Base-by-base conservation (phyloP, 2,113 vertebrate genomes). In the Ascaphus truei region DNA sequence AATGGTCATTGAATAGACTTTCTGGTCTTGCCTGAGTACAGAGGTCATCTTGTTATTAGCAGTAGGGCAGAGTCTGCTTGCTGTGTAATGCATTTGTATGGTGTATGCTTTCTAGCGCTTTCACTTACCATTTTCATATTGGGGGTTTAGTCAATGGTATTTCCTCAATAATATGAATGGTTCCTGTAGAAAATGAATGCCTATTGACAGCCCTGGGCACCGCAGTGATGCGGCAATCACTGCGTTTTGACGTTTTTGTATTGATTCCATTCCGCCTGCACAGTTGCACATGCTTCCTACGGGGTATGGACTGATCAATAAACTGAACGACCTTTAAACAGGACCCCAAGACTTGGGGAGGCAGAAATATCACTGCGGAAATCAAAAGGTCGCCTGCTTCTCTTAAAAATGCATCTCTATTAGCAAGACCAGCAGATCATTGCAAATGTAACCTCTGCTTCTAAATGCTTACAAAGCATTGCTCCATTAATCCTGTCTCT, bases 281-380 rank as follows among this genome's bases (percentile, higher is more conserved):
- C 56, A 61, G 55, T 51, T 22, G 45, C 67, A 61, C 67, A 30
- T 52, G 45, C 25, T 52, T 33, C 33, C 34, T 39, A 41, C 56
- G 34, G 55, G 8, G 7, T 9, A 51, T 52, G 26, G 30, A 33
- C 22, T 52, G 34, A 60, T 71, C 67, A 22, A 71, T 71, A 52
- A 22, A 29, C 45, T 37, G 7, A 61, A 61, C 33, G 67, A 71
- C 67, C 67, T 61, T 71, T 60, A 71, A 55, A 31, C 11, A 27
- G 34, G 56, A 71, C 56, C 67, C 67, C 67, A 52, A 57, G 67
- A 71, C 67, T 71, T 59, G 25, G 27, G 34, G 25, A 52, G 41
- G 37, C 45, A 39, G 56, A 71, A 71, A 61, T 71, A 71, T 71
- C 57, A 71, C 66, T 61, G 67, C 23, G n/a, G 16, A 51, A 41